Evolutionary conservation across 2,113 vertebrate genomes (phyloP).

Genomic region (Oncorhynchus nerka): DNA sequence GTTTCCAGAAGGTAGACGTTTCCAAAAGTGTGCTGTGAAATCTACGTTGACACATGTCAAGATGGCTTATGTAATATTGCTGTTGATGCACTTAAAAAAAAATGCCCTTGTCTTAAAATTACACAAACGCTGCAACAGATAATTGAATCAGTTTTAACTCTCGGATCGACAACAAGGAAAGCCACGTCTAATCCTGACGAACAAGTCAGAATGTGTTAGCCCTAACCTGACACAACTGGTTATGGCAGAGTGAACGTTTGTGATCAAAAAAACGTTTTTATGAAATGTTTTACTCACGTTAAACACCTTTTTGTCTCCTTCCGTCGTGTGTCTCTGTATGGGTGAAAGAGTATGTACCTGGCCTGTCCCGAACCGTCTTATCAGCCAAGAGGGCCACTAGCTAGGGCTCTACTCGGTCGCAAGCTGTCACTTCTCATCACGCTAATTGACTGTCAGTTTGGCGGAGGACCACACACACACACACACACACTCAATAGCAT

Average conservation of each 20-base stretch:
- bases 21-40: conserved; percentile 13
- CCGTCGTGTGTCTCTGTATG: conserved; percentile 3
- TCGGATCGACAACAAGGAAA: conserved; percentile 42
- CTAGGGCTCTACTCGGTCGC: conserved; percentile 24
- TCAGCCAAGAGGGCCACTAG: conserved; percentile 23
- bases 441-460: conserved; percentile 43
- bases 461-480: not conserved
- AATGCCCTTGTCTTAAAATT: conserved; percentile 17
- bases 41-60: conserved; percentile 14
- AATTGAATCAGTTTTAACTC: conserved; percentile 47
- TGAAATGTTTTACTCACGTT: not conserved
- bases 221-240: conserved; percentile 29
- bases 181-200: conserved; percentile 6
- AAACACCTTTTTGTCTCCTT: not conserved
- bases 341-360: too few species aligned
- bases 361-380: conserved; percentile 31
- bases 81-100: conserved; percentile 33
- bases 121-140: conserved; percentile 11
- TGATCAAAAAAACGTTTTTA: too few species aligned
- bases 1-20: not conserved
- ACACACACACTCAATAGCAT: conserved; percentile 21
- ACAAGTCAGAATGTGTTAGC: conserved; percentile 27
- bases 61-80: not conserved
- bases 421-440: conserved; percentile 39
- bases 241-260: conserved; percentile 2